Percentiles rank a stretch among this genome's conserved stretches.
These are phyloP conservation scores for Ochropleura plecta DNA, from an alignment of 2,888 invertebrate genomes.

Conservation along the genomic window DNA sequence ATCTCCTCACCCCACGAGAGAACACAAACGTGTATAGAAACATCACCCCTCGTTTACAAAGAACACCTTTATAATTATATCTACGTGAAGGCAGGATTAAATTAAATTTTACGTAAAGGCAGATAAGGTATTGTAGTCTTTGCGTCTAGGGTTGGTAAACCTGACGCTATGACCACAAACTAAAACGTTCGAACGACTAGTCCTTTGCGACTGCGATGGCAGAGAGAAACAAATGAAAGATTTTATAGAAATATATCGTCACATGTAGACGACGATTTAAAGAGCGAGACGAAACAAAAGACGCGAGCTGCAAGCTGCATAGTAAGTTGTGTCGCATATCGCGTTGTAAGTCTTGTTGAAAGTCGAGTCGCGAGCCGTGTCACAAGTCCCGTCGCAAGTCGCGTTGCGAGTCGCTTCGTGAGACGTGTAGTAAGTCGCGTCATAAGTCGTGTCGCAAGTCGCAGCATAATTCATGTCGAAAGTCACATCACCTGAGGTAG, in stretches of 20 bases:
- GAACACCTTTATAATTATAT: constrained; percentile 28
- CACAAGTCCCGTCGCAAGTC: neutral
- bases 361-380: neutral
- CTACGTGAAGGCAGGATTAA: constrained; percentile 37
- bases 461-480: neutral
- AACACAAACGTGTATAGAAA: constrained; percentile 18
- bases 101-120: constrained; percentile 54
- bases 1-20: neutral
- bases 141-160: constrained; percentile 29
- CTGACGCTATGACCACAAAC: neutral
- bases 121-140: constrained; percentile 7
- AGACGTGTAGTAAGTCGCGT: too few relatives aligned
- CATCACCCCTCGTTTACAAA: constrained; percentile 24
- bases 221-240: neutral
- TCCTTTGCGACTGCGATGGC: neutral
- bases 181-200: neutral
- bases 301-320: too few relatives aligned
- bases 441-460: neutral
- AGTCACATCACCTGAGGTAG: neutral
- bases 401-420: too few relatives aligned
- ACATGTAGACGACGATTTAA: too few relatives aligned
- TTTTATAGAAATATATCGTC: too few relatives aligned
- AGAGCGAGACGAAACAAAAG: too few relatives aligned
- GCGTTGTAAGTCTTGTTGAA: neutral
- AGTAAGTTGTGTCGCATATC: neutral